Base-by-base conservation (phyloP, 2,113 vertebrate species). In the Lampris megalopsis region DNA sequence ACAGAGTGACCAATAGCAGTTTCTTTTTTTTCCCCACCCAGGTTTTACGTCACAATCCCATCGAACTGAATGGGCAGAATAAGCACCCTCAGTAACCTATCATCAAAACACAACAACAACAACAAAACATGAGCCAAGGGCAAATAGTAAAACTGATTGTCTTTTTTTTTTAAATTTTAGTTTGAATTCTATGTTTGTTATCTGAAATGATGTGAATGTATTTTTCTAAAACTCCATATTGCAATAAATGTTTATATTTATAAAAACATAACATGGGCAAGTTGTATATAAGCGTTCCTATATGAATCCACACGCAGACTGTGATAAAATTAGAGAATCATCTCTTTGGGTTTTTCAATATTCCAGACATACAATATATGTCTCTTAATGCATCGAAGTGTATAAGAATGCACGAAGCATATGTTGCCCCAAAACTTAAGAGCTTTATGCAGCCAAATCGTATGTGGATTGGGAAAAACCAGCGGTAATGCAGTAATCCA, bases 171-270 rank as follows among this genome's bases (percentile, higher is more conserved):
- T 79, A n/a, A 47, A 89, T 89, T 87, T 92, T 92, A 91, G 92
- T 91, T 91, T 92, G 91, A 95, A 94, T 93, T 95, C 93, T 95
- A 94, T 95, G 96, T 98, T 94, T 96, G 96, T 97, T 96, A 96
- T 97, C 95, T 97, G 96, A 98, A 97, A 97, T 97, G 96, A 97
- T 97, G 95, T 97, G 97, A 97, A 97, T 97, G 97, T 99, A 99
- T 98, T 99, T 99, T 99, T 99, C 96, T 99, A 99, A 97, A 91
- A 96, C 95, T 96, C 94, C 94, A 96, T 96, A 95, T 95, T 97
- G 95, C 90, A 99, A 98, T 99, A 97, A 98, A 99, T 96, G 96
- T 94, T 97, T 98, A 99, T 98, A 98, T 97, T 98, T 97, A 98
- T 97, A 97, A 95, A 95, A 95, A 95, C 6, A 41, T 82, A 73